These are phyloP conservation scores for Chelonia mydas DNA, from an alignment of 2,797 vertebrate species.

Conservation along the genomic window DNA sequence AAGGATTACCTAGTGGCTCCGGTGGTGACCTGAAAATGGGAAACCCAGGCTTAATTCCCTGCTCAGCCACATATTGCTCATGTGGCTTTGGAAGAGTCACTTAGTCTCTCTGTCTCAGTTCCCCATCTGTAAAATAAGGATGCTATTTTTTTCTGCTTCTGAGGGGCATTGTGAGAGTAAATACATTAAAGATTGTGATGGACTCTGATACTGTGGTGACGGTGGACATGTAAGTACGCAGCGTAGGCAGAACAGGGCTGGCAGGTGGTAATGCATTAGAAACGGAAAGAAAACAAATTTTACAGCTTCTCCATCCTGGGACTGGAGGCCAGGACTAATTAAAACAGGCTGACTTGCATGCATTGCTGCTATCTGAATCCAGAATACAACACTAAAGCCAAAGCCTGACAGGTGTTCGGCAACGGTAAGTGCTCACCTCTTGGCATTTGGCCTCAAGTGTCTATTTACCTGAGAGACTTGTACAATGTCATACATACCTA, in stretches of 20 bases:
- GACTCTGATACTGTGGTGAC: not conserved
- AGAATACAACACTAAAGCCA: not conserved
- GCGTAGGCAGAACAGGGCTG: not conserved
- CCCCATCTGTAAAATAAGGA: not conserved
- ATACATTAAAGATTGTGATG: not conserved
- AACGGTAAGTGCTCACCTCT: not conserved
- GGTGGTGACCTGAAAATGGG: not conserved
- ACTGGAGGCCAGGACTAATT: not conserved
- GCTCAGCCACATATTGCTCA: not conserved
- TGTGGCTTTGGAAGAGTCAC: not conserved
- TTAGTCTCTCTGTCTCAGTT: not conserved
- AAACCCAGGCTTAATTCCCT: not conserved
- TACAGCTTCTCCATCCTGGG: not conserved
- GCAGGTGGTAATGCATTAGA: not conserved
- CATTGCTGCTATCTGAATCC: not conserved
- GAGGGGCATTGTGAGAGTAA: not conserved
- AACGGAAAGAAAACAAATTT: not conserved
- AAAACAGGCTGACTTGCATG: not conserved
- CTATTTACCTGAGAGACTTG: not conserved
- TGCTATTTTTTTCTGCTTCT: not conserved
- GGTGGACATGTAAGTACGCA: not conserved
- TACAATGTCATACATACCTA: not conserved
- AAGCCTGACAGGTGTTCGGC: fast-evolving
- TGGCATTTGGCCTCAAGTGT: not conserved
- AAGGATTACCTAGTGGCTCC: not conserved